These are phyloP conservation scores for Phortica magna DNA, from an alignment of 2,888 invertebrate genomes.

Conservation along the genomic window DNA sequence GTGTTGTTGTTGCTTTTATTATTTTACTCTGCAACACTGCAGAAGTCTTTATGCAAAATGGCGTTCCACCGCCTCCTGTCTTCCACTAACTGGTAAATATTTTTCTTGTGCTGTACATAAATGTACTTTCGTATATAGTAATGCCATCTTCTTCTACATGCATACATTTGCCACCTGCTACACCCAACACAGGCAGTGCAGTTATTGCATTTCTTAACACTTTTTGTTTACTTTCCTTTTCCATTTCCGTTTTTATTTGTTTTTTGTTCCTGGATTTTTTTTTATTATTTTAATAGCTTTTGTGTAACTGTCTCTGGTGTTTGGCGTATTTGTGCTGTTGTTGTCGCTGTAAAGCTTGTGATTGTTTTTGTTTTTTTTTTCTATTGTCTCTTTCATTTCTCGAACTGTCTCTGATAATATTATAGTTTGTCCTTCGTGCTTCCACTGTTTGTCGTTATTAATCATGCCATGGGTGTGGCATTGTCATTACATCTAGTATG, in stretches of 20 bases:
- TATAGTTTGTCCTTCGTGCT: neutral
- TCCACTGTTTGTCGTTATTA: neutral
- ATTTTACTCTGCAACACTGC: neutral
- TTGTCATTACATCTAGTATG: neutral
- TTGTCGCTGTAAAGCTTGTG: neutral
- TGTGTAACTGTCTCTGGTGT: neutral
- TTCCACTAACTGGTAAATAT: conserved; percentile 9
- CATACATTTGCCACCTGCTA: too few relatives aligned
- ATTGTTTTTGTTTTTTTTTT: neutral
- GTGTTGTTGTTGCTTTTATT: conserved; percentile 1
- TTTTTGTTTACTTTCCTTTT: neutral
- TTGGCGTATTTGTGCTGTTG: conserved; percentile 8
- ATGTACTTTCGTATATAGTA: neutral
- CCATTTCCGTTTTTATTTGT: conserved; percentile 19
- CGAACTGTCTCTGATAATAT: neutral
- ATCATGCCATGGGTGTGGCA: conserved; percentile 16
- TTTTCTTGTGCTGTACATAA: conserved; percentile 5
- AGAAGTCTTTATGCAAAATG: conserved; percentile 20
- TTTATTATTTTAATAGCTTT: conserved; percentile 39
- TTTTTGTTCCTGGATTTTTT: conserved; percentile 38
- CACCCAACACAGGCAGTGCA: too few relatives aligned
- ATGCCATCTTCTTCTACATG: neutral
- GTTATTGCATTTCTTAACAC: conserved; percentile 14
- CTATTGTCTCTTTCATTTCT: neutral
- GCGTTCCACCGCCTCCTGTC: neutral